phyloP scores from a whole-genome alignment of 2,888 invertebrate species.

The Adelognathus sp. region DNA sequence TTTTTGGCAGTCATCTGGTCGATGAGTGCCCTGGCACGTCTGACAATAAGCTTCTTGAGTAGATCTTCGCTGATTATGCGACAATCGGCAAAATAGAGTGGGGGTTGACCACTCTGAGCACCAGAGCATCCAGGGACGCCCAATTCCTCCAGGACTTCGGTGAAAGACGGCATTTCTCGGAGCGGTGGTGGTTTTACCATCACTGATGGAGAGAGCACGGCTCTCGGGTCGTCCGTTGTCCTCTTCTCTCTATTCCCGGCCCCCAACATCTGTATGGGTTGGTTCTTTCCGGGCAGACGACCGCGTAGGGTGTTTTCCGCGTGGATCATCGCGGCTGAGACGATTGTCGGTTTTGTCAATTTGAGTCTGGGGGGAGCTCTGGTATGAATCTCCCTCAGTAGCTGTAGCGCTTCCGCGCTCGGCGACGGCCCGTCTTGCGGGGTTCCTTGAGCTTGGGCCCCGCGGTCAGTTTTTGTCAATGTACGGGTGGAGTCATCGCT shows the following conservation, averaged over 20 bases:
- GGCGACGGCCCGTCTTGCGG: background rate
- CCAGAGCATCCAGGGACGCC: background rate
- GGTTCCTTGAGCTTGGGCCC: background rate
- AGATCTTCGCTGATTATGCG: background rate
- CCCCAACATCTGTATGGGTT: background rate
- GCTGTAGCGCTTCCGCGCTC: background rate
- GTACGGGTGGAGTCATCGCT: background rate
- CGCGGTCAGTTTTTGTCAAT: background rate
- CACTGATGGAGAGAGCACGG: slow-evolving; percentile 23
- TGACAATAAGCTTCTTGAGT: slow-evolving; percentile 9
- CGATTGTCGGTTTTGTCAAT: background rate
- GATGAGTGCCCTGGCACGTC: slow-evolving; percentile 18
- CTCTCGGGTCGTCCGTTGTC: slow-evolving; percentile 17
- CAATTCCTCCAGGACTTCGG: slow-evolving; percentile 18
- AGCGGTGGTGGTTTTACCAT: slow-evolving; percentile 8
- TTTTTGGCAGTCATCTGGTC: no score
- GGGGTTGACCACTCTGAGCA: background rate
- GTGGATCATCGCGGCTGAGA: background rate
- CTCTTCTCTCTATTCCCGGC: background rate
- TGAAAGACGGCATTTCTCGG: slow-evolving; percentile 9
- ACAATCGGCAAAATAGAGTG: slow-evolving; percentile 16
- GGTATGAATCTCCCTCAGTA: background rate
- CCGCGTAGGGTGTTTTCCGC: background rate
- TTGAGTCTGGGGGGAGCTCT: background rate
- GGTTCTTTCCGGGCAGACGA: background rate